phyloP scores from a whole-genome alignment of 2,113 vertebrate species.

The Protomyctophum bolini region DNA sequence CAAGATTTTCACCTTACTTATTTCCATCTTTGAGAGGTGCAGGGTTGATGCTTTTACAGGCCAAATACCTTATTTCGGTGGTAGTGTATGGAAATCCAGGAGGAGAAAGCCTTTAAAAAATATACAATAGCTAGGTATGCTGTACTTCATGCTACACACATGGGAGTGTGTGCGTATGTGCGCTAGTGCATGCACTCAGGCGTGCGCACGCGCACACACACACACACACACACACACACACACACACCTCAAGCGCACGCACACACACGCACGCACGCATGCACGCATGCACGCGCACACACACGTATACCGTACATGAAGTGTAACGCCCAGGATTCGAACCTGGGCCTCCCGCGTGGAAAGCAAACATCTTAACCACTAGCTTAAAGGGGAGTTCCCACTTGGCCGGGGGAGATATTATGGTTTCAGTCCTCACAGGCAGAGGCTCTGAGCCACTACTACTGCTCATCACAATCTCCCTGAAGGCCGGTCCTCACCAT shows the following conservation, averaged over 20 bases:
- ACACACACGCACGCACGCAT: not conserved
- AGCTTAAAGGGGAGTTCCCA: no score
- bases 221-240: no score
- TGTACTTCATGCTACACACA: no score
- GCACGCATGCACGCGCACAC: not conserved
- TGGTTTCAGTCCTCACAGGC: no score
- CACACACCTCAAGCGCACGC: no score
- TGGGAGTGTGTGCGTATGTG: no score
- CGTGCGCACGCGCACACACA: no score
- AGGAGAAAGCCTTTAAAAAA: not conserved
- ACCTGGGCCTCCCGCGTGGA: not conserved
- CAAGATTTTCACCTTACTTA: slow-evolving; percentile 67
- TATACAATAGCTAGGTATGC: no score
- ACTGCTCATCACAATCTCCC: not conserved
- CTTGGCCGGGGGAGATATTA: no score
- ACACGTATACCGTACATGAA: not conserved
- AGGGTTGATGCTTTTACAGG: slow-evolving; percentile 3
- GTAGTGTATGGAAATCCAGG: not conserved
- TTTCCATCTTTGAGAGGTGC: slow-evolving; percentile 45
- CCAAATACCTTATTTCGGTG: not conserved
- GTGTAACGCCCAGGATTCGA: no score
- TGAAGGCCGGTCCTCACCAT: not conserved
- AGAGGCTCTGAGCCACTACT: no score
- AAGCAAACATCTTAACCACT: not conserved
- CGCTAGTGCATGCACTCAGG: not conserved